These are phyloP conservation scores for Crepidodera aurea DNA, from an alignment of 2,888 invertebrate species.

Conservation along the genomic window DNA sequence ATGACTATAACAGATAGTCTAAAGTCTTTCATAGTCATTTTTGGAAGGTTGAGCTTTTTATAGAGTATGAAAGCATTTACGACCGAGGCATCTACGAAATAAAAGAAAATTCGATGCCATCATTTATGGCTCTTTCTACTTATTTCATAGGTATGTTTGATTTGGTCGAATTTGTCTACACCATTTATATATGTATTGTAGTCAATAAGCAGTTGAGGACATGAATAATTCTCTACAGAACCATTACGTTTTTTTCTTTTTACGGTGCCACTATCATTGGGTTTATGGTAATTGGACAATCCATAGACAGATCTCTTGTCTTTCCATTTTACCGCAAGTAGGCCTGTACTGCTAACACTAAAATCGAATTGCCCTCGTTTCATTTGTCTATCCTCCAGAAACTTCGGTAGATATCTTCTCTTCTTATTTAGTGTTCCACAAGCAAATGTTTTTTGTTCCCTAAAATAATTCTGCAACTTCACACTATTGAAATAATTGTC, in stretches of 20 bases:
- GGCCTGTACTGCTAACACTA: slow-evolving; percentile 37
- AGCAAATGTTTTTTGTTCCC: slow-evolving; percentile 34
- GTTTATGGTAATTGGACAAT: slow-evolving; percentile 47
- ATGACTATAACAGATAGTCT: too few species aligned
- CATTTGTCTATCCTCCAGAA: slow-evolving; percentile 37
- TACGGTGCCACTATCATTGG: slow-evolving; percentile 28
- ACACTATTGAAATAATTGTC: slow-evolving; percentile 49
- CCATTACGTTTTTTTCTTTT: not conserved
- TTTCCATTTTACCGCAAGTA: slow-evolving; percentile 46
- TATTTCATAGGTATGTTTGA: slow-evolving; percentile 18
- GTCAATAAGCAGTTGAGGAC: not conserved
- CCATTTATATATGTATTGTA: too few species aligned
- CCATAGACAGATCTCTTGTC: slow-evolving; percentile 47
- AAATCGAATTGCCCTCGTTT: slow-evolving; percentile 45
- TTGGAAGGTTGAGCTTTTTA: too few species aligned
- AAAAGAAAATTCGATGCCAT: not conserved
- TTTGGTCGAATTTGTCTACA: slow-evolving; percentile 26
- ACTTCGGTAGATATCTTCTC: slow-evolving; percentile 37
- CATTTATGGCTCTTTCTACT: slow-evolving; percentile 8
- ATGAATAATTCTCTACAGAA: too few species aligned
- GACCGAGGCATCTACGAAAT: too few species aligned
- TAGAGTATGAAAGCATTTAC: too few species aligned
- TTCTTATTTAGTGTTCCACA: slow-evolving; percentile 42
- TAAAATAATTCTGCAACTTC: slow-evolving; percentile 37
- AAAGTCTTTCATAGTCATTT: too few species aligned